Base-by-base conservation (phyloP, 2,888 invertebrate species). In the Mantis religiosa region DNA sequence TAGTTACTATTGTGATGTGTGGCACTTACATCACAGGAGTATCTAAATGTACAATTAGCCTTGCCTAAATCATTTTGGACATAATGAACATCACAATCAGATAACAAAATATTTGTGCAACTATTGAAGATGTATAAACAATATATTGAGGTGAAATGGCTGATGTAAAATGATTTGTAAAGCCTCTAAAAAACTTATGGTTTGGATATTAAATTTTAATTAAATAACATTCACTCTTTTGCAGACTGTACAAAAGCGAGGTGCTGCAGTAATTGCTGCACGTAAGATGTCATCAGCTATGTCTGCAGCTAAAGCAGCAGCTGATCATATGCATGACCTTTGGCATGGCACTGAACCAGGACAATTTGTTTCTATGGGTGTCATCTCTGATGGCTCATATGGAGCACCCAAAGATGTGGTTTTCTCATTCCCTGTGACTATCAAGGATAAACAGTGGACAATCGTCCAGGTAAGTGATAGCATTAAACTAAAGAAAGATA, bases 251-350 rank as follows among this genome's bases (percentile, higher is more conserved):
- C 99, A 99, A 93, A 99, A 98, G 93, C 96, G 99, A 91, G 99
- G 99, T 83, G 99, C 98, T 85, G 98, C 98, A 87, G 99, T 99
- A 9, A 99, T 99, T 92, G 97, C 97, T 82, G 99, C 99, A 0
- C 96, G 99, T 88, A 99, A 99, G 94, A 97, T 99, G 96, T 99
- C 99, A 0, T 99, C 99, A 7, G 99, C 99, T 3, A 97, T 99
- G 96, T 99, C 99, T 54, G 99, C 99, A 3, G 99, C 99, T 28
- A 99, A 99, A 94, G 99, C 99, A 41, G 99, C 99, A 47, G 97
- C 97, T 91, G 99, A 99, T 93, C 99, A 99, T 93, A 98, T 99
- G 97, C 96, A 96, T 91, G 98, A 98, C 93, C 98, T 99, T 98
- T 99, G 98, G 96, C 93, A 95, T 90, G 99, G 99, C 84, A 98